Base-by-base conservation (phyloP, 2,888 invertebrate species). In the Microplitis deprimator region DNA sequence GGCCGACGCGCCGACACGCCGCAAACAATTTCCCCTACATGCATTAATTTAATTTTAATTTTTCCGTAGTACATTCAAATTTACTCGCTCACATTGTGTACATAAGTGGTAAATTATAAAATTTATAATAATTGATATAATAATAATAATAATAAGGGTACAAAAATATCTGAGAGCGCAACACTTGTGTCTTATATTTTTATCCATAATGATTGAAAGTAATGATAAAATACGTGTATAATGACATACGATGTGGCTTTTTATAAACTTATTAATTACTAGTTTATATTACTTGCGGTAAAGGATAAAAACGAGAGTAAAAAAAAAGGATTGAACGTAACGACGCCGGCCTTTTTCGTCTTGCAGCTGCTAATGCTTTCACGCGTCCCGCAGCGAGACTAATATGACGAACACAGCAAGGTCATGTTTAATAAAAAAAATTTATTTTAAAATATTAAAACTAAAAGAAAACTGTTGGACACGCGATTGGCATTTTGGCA, bases 401-500 rank as follows among this genome's bases (percentile, higher is more conserved):
- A 68, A 75, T 70, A 70, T 20, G 40, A 67, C 61, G 39, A n/a
- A 59, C 39, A 67, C 20, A 71, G 72, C 13, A 72, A 76, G 40
- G 17, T 20, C 67, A 39, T 65, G 65, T 13, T 65, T 20, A n/a
- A 72, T 60, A 74, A 73, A 68, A 73, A 77, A 60, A 67, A 62
- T 50, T 75, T 64, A 68, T 65, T 39, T 41, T 60, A 59, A 70
- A 29, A 64, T 62, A 73, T 29, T 29, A 69, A 67, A 41, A 70
- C 16, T n/a, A 17, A 17, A 73, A 73, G 76, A 78, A 77, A 65
- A 65, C 8, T 75, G 72, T 70, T 75, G 72, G 77, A 74, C 68
- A 62, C 76, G 70, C 77, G 82, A 84, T 81, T 81, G 82, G 80
- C 79, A 79, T 84, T 85, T 83, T 84, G 84, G 85, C 85, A 85